phyloP scores from a whole-genome alignment of 2,888 invertebrate genomes.

The Andricus quercusramuli region DNA sequence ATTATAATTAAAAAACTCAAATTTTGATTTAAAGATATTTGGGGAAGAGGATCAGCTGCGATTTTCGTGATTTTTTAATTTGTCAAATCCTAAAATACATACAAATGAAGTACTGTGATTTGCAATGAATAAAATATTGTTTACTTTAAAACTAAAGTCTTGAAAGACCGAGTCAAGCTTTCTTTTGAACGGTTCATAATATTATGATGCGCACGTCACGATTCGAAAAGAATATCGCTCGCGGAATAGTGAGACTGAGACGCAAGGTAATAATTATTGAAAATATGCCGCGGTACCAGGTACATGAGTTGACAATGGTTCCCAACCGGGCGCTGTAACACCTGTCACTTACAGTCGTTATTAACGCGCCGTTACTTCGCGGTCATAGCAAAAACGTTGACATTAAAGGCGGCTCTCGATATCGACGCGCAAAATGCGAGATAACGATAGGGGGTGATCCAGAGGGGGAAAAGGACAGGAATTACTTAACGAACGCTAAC shows the following conservation, averaged over 20 bases:
- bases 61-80: too few species aligned
- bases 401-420: constrained; percentile 7
- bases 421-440: constrained; percentile 1
- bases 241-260: constrained; percentile 26
- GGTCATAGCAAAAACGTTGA: constrained; percentile 49
- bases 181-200: background rate
- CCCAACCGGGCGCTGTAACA: constrained; percentile 64
- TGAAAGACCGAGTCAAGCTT: background rate
- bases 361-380: constrained; percentile 70
- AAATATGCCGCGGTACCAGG: constrained; percentile 70
- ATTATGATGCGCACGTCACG: constrained; percentile 27
- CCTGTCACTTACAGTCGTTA: constrained; percentile 73
- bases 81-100: too few species aligned
- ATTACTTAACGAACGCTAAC: constrained; percentile 31
- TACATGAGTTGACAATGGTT: constrained; percentile 68
- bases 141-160: background rate
- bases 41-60: too few species aligned
- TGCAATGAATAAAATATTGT: background rate
- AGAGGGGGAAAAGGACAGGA: constrained; percentile 11
- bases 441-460: background rate
- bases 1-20: too few species aligned
- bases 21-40: too few species aligned
- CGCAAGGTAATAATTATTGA: constrained; percentile 64
- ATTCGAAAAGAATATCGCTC: constrained; percentile 42
- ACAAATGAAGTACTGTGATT: background rate